phyloP scores from a whole-genome alignment of 64 coral and sea anemone species.

The Hydrozoanthus tunicans region DNA sequence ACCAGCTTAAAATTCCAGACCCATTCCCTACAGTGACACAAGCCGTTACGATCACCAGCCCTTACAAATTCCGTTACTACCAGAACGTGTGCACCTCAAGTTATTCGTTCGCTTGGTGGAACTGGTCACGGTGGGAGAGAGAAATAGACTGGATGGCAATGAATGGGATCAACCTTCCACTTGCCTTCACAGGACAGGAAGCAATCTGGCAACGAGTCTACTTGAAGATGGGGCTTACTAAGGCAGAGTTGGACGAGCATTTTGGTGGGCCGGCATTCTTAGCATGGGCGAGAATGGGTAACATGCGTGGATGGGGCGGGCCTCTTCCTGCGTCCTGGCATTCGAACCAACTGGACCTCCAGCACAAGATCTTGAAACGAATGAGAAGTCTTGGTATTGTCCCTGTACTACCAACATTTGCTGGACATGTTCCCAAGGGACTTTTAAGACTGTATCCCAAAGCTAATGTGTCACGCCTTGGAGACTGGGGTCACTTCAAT shows the following conservation, averaged over 20 bases:
- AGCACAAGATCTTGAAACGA: constrained; percentile 78
- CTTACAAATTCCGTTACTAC: constrained; percentile 93
- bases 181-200: constrained; percentile 94
- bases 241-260: constrained; percentile 81
- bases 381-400: constrained; percentile 91
- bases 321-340: constrained; percentile 90
- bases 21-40: constrained; percentile 72
- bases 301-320: constrained; percentile 89
- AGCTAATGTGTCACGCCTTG: constrained; percentile 84
- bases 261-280: constrained; percentile 96
- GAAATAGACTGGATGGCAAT: constrained; percentile 98
- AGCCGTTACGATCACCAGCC: constrained; percentile 62
- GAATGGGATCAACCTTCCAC: background rate
- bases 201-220: constrained; percentile 93
- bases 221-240: constrained; percentile 76
- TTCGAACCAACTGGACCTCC: constrained; percentile 66
- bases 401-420: constrained; percentile 94
- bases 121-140: constrained; percentile 93
- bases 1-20: constrained; percentile 84
- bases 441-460: constrained; percentile 85
- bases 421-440: constrained; percentile 89
- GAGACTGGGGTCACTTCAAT: constrained; percentile 80
- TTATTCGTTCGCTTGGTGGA: constrained; percentile 98
- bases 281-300: constrained; percentile 96
- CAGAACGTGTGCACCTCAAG: constrained; percentile 97